Conservation (phyloP, 2,888 invertebrate genomes). For the Neoaliturus tenellus region DNA sequence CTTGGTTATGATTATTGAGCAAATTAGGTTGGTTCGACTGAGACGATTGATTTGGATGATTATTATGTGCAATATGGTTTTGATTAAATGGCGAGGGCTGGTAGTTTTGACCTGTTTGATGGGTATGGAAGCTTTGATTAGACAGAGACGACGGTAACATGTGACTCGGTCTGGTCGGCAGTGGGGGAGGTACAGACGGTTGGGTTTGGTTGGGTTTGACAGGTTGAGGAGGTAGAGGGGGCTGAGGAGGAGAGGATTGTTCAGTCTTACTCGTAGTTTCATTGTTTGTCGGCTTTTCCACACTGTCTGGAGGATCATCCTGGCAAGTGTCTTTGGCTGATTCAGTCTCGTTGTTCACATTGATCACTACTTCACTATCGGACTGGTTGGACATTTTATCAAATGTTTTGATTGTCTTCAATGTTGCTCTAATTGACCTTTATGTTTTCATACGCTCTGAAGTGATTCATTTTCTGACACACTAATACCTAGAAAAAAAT, state of each 20-base stretch:
- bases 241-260: background rate
- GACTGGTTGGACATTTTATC: slow-evolving; percentile 7
- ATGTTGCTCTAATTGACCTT: background rate
- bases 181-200: background rate
- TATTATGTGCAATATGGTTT: background rate
- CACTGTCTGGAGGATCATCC: background rate
- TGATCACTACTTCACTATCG: slow-evolving; percentile 6
- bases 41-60: background rate
- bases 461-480: background rate
- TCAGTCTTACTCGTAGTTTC: slow-evolving; percentile 25
- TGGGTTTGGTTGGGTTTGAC: background rate
- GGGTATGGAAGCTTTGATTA: background rate
- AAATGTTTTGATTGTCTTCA: background rate
- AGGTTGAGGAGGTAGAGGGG: background rate
- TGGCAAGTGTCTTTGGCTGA: background rate
- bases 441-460: background rate
- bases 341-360: slow-evolving; percentile 2
- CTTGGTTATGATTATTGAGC: slow-evolving; percentile 19
- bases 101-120: background rate
- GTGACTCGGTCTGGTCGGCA: background rate
- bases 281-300: background rate
- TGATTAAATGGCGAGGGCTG: background rate
- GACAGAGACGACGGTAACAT: background rate
- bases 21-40: background rate
- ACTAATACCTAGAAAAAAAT: too few species aligned